phyloP scores from a whole-genome alignment of 2,113 vertebrate genomes.

The Bubo bubo region DNA sequence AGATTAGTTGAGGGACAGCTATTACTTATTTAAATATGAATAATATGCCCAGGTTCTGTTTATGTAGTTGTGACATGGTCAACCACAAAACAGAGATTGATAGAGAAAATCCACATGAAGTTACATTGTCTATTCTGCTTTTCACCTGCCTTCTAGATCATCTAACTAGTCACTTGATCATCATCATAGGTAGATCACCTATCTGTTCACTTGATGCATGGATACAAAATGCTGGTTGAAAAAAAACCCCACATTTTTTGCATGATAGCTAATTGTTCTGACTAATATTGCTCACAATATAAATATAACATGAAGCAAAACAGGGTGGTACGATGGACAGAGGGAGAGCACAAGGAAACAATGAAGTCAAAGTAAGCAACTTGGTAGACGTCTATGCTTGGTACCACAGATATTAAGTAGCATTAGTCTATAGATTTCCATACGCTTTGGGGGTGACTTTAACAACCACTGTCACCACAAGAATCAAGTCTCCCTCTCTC shows the following conservation, averaged over 20 bases:
- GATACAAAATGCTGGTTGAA: neutral
- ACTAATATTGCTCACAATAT: neutral
- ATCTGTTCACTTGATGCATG: neutral
- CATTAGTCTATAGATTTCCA: neutral
- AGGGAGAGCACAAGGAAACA: neutral
- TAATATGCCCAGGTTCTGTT: neutral
- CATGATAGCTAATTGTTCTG: neutral
- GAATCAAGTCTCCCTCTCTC: neutral
- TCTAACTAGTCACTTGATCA: neutral
- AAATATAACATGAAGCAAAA: neutral
- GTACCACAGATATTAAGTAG: neutral
- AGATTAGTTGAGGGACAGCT: neutral
- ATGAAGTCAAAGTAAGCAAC: rapidly evolving
- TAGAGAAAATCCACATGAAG: neutral
- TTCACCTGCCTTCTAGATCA: neutral
- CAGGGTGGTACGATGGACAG: neutral
- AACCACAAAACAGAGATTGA: neutral
- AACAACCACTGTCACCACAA: neutral
- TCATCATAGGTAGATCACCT: neutral
- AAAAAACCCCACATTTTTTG: neutral
- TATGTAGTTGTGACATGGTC: neutral
- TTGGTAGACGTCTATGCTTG: neutral
- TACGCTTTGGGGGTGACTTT: neutral
- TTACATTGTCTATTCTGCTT: neutral
- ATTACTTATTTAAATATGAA: neutral